Conservation (phyloP, 2,113 vertebrate genomes). For the Chrysemys picta region DNA sequence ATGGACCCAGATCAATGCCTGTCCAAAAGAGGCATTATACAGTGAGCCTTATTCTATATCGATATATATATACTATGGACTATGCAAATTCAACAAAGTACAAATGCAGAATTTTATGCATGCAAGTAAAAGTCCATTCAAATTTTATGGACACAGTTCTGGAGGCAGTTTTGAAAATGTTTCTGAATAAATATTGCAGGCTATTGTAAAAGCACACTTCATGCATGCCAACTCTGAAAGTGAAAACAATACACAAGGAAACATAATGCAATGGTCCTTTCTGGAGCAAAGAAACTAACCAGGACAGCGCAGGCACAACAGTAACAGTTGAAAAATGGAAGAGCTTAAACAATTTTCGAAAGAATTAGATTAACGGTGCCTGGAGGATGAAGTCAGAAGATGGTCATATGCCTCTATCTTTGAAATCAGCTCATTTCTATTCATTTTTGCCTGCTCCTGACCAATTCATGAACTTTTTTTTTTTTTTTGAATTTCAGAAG, state of each 20-base stretch:
- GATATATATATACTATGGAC: too few species aligned
- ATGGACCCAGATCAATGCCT: neutral
- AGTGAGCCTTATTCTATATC: neutral
- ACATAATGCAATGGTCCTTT: neutral
- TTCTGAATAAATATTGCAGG: neutral
- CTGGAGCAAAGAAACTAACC: neutral
- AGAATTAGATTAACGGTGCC: neutral
- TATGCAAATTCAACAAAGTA: neutral
- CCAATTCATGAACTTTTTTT: neutral
- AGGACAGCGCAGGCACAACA: neutral
- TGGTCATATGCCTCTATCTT: neutral
- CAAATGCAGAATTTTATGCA: neutral
- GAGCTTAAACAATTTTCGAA: neutral
- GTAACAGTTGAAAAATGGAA: neutral
- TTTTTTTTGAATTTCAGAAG: neutral
- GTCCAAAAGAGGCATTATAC: neutral
- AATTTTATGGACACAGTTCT: neutral
- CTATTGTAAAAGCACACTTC: neutral
- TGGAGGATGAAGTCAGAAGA: neutral
- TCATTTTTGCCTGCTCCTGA: conserved; percentile 1
- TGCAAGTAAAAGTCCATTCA: neutral
- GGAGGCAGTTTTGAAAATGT: conserved; percentile 34
- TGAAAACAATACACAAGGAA: neutral
- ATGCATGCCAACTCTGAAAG: neutral
- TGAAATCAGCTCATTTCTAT: neutral